phyloP scores from a whole-genome alignment of 92 coral and sea anemone species.

The Zoanthus sociatus region DNA sequence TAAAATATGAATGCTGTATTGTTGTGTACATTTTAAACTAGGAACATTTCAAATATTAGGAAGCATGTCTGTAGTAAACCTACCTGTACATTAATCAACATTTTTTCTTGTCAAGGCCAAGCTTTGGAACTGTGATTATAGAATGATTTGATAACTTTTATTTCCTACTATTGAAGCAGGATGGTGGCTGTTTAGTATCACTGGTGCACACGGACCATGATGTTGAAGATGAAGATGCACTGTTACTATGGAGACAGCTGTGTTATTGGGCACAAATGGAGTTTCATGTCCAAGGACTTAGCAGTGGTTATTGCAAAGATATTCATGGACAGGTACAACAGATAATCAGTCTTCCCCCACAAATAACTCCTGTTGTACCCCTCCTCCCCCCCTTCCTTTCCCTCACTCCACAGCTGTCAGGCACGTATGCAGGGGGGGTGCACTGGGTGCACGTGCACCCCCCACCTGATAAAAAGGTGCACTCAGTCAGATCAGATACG shows the following conservation, averaged over 20 bases:
- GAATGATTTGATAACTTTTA: neutral
- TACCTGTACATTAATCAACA: no score
- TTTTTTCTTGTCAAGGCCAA: no score
- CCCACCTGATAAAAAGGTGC: no score
- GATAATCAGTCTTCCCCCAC: neutral
- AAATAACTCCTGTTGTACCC: neutral
- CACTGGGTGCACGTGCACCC: no score
- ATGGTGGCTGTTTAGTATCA: conserved; percentile 79
- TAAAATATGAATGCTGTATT: no score
- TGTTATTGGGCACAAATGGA: conserved; percentile 77
- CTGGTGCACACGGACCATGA: conserved; percentile 77
- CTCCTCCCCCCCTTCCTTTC: neutral
- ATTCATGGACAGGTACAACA: conserved; percentile 95
- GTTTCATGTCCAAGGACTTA: conserved; percentile 81
- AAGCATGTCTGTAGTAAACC: no score
- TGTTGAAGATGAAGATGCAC: conserved; percentile 86
- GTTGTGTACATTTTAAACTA: no score
- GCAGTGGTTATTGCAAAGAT: conserved; percentile 90
- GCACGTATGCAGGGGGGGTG: no score
- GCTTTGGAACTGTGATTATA: no score
- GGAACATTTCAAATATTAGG: no score
- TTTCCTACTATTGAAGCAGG: conserved; percentile 26
- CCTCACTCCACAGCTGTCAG: no score
- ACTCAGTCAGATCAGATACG: no score
- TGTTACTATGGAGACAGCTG: conserved; percentile 89